Conservation (phyloP, 1,140 invertebrate species). For the Ceratosolen solmsi region DNA sequence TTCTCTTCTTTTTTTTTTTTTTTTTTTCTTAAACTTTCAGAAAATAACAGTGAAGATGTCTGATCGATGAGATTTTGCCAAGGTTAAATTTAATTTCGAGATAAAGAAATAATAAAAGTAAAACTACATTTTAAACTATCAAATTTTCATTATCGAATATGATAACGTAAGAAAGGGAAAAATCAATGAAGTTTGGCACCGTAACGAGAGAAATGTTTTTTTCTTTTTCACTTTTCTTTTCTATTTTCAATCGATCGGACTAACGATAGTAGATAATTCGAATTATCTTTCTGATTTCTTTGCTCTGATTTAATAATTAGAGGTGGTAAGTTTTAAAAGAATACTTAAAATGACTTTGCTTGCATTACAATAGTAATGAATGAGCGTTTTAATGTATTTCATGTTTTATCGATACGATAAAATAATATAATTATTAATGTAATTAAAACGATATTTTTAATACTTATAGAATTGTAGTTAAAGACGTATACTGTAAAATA, state of each 20-base stretch:
- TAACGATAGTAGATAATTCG: background rate
- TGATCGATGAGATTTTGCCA: slow-evolving; percentile 23
- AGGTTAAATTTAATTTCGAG: slow-evolving; percentile 24
- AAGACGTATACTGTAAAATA: too few species aligned
- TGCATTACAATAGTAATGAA: too few species aligned
- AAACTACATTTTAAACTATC: background rate
- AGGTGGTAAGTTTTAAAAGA: too few species aligned
- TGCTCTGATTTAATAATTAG: background rate
- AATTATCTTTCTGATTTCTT: background rate
- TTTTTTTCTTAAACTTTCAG: slow-evolving; percentile 12
- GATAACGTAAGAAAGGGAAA: slow-evolving; percentile 2
- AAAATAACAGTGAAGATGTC: slow-evolving; percentile 6
- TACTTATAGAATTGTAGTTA: too few species aligned
- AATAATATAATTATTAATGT: too few species aligned
- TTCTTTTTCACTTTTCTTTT: too few species aligned
- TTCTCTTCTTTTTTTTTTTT: too few species aligned
- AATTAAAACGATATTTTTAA: too few species aligned
- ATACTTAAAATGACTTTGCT: too few species aligned
- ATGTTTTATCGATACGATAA: too few species aligned
- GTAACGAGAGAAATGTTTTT: background rate
- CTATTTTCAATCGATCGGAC: slow-evolving; percentile 14
- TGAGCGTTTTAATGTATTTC: too few species aligned
- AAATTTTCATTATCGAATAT: slow-evolving; percentile 8
- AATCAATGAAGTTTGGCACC: background rate
- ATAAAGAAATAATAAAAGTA: background rate